Conservation (phyloP, 2,113 vertebrate species). For the Rhadina sibilatrix region DNA sequence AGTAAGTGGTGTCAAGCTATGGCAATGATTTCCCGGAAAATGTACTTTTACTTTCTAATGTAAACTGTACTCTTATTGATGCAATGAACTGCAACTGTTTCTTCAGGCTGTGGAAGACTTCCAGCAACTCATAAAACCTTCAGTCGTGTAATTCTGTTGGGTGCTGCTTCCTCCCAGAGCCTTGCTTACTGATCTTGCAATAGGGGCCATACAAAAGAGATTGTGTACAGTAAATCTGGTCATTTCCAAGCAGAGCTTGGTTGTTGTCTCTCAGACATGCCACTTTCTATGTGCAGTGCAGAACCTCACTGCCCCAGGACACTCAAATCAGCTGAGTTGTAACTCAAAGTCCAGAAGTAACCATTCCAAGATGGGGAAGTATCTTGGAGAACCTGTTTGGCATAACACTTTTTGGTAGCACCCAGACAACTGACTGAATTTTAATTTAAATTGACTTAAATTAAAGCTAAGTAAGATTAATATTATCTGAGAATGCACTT, state of each 20-base stretch:
- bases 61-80: constrained; percentile 19
- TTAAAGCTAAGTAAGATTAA: not conserved
- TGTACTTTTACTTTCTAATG: constrained; percentile 5
- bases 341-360: not conserved
- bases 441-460: not conserved
- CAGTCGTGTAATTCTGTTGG: not conserved
- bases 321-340: not conserved
- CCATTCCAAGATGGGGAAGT: not conserved
- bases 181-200: not conserved
- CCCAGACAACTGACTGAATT: not conserved
- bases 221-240: not conserved
- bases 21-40: constrained; percentile 19
- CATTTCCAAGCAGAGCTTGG: not conserved
- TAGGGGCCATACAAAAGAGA: not conserved
- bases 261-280: not conserved
- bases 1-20: not conserved
- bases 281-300: fast-evolving
- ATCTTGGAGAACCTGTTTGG: not conserved
- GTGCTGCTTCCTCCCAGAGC: not conserved
- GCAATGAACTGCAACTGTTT: constrained; percentile 36
- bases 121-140: constrained; percentile 20
- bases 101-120: constrained; percentile 12
- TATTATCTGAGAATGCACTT: not conserved
- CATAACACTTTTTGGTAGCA: not conserved
- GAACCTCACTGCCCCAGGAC: not conserved